These are phyloP conservation scores for Atlantisia rogersi DNA, from an alignment of 2,113 vertebrate genomes.

Conservation along the genomic window DNA sequence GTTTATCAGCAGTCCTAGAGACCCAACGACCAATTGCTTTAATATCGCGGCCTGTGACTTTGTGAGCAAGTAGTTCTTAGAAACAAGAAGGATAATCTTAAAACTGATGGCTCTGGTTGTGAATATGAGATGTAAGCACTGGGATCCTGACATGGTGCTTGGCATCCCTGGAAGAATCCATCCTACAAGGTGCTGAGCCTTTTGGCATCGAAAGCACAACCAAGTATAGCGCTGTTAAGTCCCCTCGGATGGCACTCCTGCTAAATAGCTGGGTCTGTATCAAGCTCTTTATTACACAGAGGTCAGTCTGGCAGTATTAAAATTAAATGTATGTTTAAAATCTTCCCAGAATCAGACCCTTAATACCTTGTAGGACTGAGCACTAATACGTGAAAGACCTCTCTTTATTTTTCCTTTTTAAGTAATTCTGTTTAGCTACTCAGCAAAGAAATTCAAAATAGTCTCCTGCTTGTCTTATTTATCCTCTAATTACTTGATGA, in stretches of 20 bases:
- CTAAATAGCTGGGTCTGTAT: neutral
- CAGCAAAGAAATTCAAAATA: neutral
- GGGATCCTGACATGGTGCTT: neutral
- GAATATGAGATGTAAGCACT: neutral
- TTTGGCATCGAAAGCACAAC: neutral
- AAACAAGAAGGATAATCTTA: neutral
- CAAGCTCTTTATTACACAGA: neutral
- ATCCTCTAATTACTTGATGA: neutral
- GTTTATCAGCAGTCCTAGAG: neutral
- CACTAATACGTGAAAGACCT: neutral
- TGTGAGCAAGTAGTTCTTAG: neutral
- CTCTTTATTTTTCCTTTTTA: neutral
- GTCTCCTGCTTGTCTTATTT: neutral
- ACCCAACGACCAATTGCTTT: neutral
- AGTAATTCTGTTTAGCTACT: neutral
- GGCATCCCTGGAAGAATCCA: neutral
- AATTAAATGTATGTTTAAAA: neutral
- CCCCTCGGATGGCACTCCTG: accelerated
- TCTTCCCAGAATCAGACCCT: neutral
- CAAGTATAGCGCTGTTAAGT: neutral
- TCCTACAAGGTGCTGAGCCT: neutral
- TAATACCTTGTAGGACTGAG: neutral
- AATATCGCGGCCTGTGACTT: neutral
- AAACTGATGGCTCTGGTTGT: neutral
- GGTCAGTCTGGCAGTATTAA: neutral